Conservation (phyloP, 2,888 invertebrate genomes). For the Orthosia gothica region DNA sequence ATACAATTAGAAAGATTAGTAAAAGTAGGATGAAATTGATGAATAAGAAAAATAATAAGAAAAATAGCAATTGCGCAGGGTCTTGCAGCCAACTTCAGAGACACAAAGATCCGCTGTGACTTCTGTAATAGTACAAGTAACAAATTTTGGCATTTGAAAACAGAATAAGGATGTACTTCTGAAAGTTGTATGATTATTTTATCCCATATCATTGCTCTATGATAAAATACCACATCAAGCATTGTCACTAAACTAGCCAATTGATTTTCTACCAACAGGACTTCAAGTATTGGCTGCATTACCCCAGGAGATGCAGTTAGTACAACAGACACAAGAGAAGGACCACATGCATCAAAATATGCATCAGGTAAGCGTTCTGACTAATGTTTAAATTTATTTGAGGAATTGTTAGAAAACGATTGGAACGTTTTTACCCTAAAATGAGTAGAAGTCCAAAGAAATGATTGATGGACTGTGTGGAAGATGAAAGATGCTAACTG, state of each 20-base stretch:
- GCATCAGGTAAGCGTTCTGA: slow-evolving; percentile 79
- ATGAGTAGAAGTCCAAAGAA: background rate
- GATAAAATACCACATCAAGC: too few species aligned
- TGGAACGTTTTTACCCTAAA: background rate
- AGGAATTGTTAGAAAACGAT: background rate
- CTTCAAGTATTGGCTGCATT: slow-evolving; percentile 93
- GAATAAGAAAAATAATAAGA: too few species aligned
- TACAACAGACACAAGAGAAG: slow-evolving; percentile 82
- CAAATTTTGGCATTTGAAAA: background rate
- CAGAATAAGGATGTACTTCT: background rate
- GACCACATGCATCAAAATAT: slow-evolving; percentile 75
- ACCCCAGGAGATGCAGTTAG: slow-evolving; percentile 94
- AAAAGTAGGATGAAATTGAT: too few species aligned
- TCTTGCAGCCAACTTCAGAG: too few species aligned
- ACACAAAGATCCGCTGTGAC: too few species aligned
- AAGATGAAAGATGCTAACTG: background rate
- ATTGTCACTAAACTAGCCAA: background rate
- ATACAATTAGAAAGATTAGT: too few species aligned
- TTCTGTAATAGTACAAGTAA: background rate
- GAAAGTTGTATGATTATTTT: background rate
- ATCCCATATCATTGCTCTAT: background rate
- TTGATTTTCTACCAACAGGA: slow-evolving; percentile 78
- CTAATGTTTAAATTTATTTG: background rate
- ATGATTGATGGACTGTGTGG: background rate
- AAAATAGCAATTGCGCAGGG: too few species aligned